phyloP scores from a whole-genome alignment of 1,140 invertebrate genomes.

The Drosophila kurseongensis region DNA sequence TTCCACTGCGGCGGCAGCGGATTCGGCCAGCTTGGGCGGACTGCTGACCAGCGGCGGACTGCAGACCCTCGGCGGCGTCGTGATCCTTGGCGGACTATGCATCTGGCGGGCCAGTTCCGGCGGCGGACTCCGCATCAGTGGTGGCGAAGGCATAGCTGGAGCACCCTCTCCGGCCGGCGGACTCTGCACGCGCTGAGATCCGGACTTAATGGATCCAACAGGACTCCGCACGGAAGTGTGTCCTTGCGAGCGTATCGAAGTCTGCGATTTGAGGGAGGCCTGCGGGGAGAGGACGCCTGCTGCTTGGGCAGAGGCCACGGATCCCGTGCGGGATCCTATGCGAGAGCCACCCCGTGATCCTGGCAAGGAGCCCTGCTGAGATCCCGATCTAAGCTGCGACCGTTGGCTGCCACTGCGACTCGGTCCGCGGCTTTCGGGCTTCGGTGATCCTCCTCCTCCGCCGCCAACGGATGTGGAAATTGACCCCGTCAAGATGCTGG shows the following conservation, averaged over 20 bases:
- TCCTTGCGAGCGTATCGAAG: slow-evolving; percentile 39
- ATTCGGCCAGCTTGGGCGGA: slow-evolving; percentile 71
- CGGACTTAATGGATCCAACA: slow-evolving; percentile 64
- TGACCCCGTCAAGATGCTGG: slow-evolving; percentile 67
- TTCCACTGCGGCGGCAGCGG: slow-evolving; percentile 36
- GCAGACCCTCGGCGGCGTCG: slow-evolving; percentile 76
- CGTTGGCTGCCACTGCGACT: slow-evolving; percentile 73
- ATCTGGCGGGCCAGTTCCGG: slow-evolving; percentile 62
- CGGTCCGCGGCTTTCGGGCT: slow-evolving; percentile 63
- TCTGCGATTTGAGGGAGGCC: slow-evolving; percentile 61
- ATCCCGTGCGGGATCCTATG: slow-evolving; percentile 56
- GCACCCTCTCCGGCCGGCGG: slow-evolving; percentile 70
- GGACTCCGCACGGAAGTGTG: slow-evolving; percentile 33
- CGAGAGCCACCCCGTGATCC: slow-evolving; percentile 40
- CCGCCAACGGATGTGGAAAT: slow-evolving; percentile 35
- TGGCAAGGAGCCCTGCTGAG: slow-evolving; percentile 19
- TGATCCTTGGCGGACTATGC: slow-evolving; percentile 80
- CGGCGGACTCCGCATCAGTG: slow-evolving; percentile 71
- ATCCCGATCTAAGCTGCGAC: slow-evolving; percentile 36
- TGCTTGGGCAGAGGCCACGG: slow-evolving; percentile 41
- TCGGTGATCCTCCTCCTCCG: slow-evolving; percentile 33
- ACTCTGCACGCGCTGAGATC: slow-evolving; percentile 66
- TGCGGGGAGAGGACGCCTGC: slow-evolving; percentile 58
- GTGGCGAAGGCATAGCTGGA: slow-evolving; percentile 79
- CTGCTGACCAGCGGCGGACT: slow-evolving; percentile 79